Conservation (phyloP, 2,797 vertebrate species). For the Myripristis murdjan region DNA sequence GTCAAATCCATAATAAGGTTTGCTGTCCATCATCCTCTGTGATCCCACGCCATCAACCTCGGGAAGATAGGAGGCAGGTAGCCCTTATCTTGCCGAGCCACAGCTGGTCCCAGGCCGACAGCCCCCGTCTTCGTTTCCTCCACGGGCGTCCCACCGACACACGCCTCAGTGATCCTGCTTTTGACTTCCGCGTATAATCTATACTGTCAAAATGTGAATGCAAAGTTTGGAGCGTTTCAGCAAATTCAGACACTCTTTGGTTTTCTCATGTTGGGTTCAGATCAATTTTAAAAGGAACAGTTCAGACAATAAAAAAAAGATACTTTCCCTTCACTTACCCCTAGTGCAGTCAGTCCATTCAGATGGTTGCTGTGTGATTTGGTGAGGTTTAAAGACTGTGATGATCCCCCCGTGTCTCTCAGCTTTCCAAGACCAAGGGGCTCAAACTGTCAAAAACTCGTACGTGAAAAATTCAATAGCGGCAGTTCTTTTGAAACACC, state of each 20-base stretch:
- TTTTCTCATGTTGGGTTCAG: too few species aligned
- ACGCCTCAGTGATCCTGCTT: conserved; percentile 22
- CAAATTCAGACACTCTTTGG: not conserved
- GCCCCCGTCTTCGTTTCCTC: conserved; percentile 15
- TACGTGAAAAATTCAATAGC: too few species aligned
- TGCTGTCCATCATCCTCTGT: conserved; percentile 61
- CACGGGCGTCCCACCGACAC: conserved; percentile 10
- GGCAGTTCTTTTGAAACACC: not conserved
- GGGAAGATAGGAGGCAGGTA: conserved; percentile 50
- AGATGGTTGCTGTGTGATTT: too few species aligned
- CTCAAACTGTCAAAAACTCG: too few species aligned
- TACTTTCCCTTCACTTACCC: too few species aligned
- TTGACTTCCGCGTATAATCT: not conserved
- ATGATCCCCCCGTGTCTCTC: too few species aligned
- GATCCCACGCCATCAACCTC: conserved; percentile 51
- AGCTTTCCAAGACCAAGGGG: too few species aligned
- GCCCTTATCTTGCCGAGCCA: conserved; percentile 60
- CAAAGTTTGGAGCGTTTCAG: conserved; percentile 11
- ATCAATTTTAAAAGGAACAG: too few species aligned
- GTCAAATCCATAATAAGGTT: conserved; percentile 60
- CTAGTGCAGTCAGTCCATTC: too few species aligned
- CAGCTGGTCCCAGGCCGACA: conserved; percentile 41
- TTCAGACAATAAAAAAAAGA: too few species aligned
- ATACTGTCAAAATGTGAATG: not conserved
- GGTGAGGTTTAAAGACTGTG: too few species aligned